Base-by-base conservation (phyloP, 2,888 invertebrate genomes). In the Caenorhabditis japonica region DNA sequence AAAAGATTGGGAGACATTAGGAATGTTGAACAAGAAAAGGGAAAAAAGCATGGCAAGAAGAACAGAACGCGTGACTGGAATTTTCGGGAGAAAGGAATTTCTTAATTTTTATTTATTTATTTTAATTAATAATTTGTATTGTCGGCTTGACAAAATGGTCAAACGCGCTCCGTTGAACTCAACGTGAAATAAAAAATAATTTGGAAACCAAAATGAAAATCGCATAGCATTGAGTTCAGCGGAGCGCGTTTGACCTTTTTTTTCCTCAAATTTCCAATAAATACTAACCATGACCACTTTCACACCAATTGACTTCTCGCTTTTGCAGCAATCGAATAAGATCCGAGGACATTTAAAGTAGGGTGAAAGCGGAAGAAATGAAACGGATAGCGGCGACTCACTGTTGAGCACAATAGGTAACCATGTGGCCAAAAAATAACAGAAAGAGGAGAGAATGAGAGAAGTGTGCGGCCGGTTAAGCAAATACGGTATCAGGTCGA, bases 401-500 rank as follows among this genome's bases (percentile, higher is more conserved):
- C 34, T 30, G 30, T 30, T 10, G 30, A 39, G 66, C 56, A 66
- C 66, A 66, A 66, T 56, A 56, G 56, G 66, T 66, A 66, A 66
- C 66, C 56, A 66, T 56, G 49, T 51, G 66, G 56, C 43, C 66
- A 56, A 66, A 66, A 66, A 66, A 56, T 51, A 10, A 10, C 43
- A 27, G 30, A 46, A 30, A 44, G 46, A 47, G n/a, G 34, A 49
- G 41, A 39, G 36, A 27, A 36, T 33, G 30, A 46, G 56, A 21
- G 52, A 41, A 44, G 44, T 49, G 66, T 56, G 66, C 56, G 56
- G 41, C 56, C 66, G 56, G n/a, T 33, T 66, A 56, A 51, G 66
- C 66, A 66, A 66, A 66, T 25, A 66, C 51, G 56, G 41, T 66
- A 66, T 66, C 56, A 66, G 66, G 66, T 66, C 66, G 66, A 66